Evolutionary conservation across 2,113 vertebrate species (phyloP).

Genomic region (Canis aureus): DNA sequence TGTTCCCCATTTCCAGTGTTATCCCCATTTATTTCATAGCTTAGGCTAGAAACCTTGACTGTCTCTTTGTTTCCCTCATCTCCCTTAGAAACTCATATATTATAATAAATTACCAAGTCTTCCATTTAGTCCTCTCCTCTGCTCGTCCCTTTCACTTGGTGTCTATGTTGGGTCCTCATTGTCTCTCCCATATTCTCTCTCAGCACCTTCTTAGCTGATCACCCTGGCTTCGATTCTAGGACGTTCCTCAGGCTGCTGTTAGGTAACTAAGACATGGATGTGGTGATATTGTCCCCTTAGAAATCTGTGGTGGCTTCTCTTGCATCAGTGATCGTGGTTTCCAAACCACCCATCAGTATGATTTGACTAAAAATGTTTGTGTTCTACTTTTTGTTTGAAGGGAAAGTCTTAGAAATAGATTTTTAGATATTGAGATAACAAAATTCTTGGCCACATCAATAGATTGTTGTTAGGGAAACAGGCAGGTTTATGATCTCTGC

Average conservation of each 20-base stretch:
- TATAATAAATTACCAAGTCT: not conserved
- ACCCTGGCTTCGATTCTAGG: not conserved
- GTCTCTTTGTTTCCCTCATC: not conserved
- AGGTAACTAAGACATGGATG: not conserved
- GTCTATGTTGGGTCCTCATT: not conserved
- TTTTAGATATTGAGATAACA: not conserved
- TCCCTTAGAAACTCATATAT: not conserved
- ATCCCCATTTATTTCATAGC: not conserved
- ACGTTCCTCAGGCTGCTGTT: not conserved
- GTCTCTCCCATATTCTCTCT: not conserved
- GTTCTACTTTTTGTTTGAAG: slow-evolving; percentile 11
- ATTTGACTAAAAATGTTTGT: not conserved
- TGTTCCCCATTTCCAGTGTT: not conserved
- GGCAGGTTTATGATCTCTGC: not conserved
- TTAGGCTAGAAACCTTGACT: not conserved
- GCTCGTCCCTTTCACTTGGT: not conserved
- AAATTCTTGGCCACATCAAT: not conserved
- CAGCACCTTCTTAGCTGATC: not conserved
- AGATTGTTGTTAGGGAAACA: not conserved
- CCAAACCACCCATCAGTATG: not conserved
- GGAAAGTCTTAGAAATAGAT: slow-evolving; percentile 7
- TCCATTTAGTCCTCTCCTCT: not conserved
- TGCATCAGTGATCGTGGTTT: not conserved
- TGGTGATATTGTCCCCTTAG: not conserved
- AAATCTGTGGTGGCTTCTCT: not conserved